These are phyloP conservation scores for Capitulum mitella DNA, from an alignment of 2,888 invertebrate genomes.

Conservation along the genomic window DNA sequence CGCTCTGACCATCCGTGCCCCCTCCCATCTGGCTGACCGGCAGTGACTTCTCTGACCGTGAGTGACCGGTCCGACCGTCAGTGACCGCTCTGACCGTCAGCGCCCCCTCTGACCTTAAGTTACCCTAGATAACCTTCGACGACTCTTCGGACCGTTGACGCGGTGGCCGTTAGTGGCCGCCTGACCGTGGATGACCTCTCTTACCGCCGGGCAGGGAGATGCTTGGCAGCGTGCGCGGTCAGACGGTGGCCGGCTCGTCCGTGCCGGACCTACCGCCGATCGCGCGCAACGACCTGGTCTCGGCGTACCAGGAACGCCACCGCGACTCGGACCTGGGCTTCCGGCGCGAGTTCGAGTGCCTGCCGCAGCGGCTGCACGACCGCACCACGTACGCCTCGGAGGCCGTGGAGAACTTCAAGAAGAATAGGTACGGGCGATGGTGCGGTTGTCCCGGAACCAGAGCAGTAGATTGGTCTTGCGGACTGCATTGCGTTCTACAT, in stretches of 20 bases:
- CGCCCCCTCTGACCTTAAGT: too few species aligned
- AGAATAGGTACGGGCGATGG: slow-evolving; percentile 90
- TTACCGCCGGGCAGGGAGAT: slow-evolving; percentile 46
- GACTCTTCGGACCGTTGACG: too few species aligned
- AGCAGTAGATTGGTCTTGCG: too few species aligned
- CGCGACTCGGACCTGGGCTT: slow-evolving; percentile 84
- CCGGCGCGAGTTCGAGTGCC: slow-evolving; percentile 74
- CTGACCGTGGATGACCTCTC: neutral
- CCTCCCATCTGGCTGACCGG: too few species aligned
- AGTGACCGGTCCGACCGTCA: too few species aligned
- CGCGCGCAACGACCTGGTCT: slow-evolving; percentile 61
- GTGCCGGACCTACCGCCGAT: slow-evolving; percentile 79
- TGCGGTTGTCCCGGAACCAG: too few species aligned
- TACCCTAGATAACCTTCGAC: too few species aligned
- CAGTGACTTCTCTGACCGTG: too few species aligned
- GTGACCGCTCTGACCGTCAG: too few species aligned
- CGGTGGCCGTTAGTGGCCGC: neutral
- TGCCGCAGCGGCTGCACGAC: slow-evolving; percentile 79
- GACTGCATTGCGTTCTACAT: too few species aligned
- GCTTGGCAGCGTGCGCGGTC: slow-evolving; percentile 61
- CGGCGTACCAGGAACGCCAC: slow-evolving; percentile 71
- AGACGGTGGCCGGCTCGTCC: slow-evolving; percentile 55
- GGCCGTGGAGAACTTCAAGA: slow-evolving; percentile 71
- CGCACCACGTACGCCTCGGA: slow-evolving; percentile 80
- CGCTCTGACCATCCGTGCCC: too few species aligned